A percentile compares a stretch with the other conserved stretches of the same genome.
Conservation (phyloP, 2,888 invertebrate genomes). For the Calephelis perditalis region DNA sequence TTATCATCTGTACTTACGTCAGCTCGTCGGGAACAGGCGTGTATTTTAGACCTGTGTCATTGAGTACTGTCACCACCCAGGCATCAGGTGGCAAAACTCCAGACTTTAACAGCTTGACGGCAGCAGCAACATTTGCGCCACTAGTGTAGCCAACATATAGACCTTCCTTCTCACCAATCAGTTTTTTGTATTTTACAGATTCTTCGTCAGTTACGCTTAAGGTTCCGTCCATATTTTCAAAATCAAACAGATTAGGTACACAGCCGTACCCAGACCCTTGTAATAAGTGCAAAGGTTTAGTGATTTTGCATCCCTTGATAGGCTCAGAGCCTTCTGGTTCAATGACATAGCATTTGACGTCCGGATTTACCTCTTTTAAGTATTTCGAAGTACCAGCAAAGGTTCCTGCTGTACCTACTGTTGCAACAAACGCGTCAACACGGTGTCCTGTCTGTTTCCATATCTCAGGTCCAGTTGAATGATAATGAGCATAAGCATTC, state of each 20-base stretch:
- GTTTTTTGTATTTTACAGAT: constrained; percentile 48
- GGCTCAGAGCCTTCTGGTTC: constrained; percentile 64
- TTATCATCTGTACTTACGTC: constrained; percentile 14
- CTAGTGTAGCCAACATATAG: constrained; percentile 67
- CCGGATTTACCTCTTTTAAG: constrained; percentile 58
- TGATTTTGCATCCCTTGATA: constrained; percentile 57
- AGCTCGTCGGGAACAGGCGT: constrained; percentile 51
- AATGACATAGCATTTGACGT: constrained; percentile 54
- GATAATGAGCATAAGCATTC: constrained; percentile 56
- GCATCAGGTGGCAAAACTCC: constrained; percentile 55
- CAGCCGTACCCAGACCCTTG: constrained; percentile 70
- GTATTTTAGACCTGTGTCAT: constrained; percentile 64
- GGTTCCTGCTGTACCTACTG: constrained; percentile 65
- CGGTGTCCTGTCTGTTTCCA: constrained; percentile 66
- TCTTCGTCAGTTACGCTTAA: constrained; percentile 62
- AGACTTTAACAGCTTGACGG: constrained; percentile 57
- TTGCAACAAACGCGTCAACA: constrained; percentile 61
- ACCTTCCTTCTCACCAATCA: constrained; percentile 62
- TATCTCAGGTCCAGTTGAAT: constrained; percentile 67
- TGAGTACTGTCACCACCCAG: constrained; percentile 62
- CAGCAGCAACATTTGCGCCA: constrained; percentile 66
- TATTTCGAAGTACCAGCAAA: constrained; percentile 59
- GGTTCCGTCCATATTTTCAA: constrained; percentile 59
- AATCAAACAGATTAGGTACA: constrained; percentile 58
- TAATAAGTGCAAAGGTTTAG: constrained; percentile 63